Evolutionary conservation across 1,140 invertebrate genomes (phyloP).

Genomic region (Chymomyza costata): DNA sequence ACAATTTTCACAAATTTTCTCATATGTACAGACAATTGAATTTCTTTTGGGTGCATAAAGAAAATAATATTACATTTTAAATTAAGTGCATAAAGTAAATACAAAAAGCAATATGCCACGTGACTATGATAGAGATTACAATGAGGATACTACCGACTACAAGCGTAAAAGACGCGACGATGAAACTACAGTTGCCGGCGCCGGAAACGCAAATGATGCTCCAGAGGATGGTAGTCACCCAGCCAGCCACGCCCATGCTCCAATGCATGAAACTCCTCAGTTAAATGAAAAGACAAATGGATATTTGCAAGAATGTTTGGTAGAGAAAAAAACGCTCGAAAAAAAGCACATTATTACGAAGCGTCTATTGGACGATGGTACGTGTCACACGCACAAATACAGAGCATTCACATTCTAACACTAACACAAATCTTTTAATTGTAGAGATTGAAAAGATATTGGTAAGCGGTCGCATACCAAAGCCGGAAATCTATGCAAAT

Average conservation of each 20-base stretch:
- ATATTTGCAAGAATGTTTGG: conserved; percentile 64
- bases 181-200: conserved; percentile 49
- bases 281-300: conserved; percentile 69
- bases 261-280: conserved; percentile 58
- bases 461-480: conserved; percentile 77
- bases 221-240: conserved; percentile 44
- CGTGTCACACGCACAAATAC: conserved; percentile 12
- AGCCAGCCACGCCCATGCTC: conserved; percentile 36
- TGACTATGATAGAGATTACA: conserved; percentile 70
- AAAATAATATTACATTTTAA: too few species aligned
- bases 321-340: conserved; percentile 68
- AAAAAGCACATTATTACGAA: conserved; percentile 66
- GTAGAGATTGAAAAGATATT: conserved; percentile 81
- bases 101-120: conserved; percentile 51
- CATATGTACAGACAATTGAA: too few species aligned
- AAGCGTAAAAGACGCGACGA: conserved; percentile 68
- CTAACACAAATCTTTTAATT: conserved; percentile 52
- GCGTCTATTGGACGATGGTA: conserved; percentile 64
- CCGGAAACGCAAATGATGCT: conserved; percentile 32
- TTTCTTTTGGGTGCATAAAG: too few species aligned
- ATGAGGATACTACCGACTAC: conserved; percentile 68
- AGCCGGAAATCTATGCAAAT: conserved; percentile 84
- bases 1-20: too few species aligned
- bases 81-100: too few species aligned
- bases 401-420: not conserved